Evolutionary conservation across 2,888 invertebrate species (phyloP).

Genomic region (Zhuqinia jingwanae): DNA sequence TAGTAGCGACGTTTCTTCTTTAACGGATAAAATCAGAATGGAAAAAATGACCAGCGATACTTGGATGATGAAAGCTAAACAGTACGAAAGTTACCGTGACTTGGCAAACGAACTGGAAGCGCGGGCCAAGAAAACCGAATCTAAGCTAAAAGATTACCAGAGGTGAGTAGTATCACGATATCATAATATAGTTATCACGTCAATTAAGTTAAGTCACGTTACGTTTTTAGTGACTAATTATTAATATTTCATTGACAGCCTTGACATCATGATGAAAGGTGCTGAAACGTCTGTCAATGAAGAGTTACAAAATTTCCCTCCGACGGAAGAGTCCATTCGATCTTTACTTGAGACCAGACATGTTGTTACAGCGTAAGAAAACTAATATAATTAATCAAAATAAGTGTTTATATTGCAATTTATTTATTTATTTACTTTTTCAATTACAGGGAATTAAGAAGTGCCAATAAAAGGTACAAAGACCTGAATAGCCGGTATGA

Average conservation of each 20-base stretch:
- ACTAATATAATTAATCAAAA: background rate
- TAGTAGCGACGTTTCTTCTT: constrained; percentile 8
- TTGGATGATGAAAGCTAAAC: constrained; percentile 70
- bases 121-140: constrained; percentile 23
- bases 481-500: constrained; percentile 43
- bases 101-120: constrained; percentile 36
- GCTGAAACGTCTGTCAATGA: constrained; percentile 48
- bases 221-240: background rate
- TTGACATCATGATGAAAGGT: constrained; percentile 64
- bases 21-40: background rate
- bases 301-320: constrained; percentile 39
- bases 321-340: constrained; percentile 50
- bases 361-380: constrained; percentile 58
- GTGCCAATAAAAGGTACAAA: constrained; percentile 29
- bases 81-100: constrained; percentile 72
- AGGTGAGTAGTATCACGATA: constrained; percentile 19
- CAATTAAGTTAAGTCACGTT: background rate
- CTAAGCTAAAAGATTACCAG: constrained; percentile 52
- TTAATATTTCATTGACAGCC: constrained; percentile 31
- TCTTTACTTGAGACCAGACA: constrained; percentile 58
- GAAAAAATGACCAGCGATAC: constrained; percentile 62
- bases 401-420: background rate
- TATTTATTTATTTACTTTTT: background rate
- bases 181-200: too few species aligned
- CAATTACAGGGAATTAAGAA: constrained; percentile 63